phyloP scores from a whole-genome alignment of 2,113 vertebrate species.

The Cacatua alba region DNA sequence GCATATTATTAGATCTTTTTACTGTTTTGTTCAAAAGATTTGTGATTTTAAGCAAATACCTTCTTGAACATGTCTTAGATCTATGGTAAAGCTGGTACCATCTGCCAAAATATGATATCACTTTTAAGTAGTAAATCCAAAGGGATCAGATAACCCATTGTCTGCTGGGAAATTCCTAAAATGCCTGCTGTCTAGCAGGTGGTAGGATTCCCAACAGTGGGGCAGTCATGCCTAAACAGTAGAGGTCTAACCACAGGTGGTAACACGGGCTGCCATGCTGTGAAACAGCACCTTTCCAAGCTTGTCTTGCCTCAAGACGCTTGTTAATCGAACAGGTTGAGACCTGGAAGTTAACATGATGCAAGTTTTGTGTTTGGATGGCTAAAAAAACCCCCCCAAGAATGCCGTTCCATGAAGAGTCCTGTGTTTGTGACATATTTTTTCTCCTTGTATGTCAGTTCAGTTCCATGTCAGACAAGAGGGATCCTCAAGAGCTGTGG shows the following conservation, averaged over 20 bases:
- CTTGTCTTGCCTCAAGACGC: neutral
- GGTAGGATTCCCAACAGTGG: neutral
- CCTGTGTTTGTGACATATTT: rapidly evolving
- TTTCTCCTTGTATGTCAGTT: rapidly evolving
- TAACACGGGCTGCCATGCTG: neutral
- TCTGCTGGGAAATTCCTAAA: neutral
- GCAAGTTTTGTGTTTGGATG: neutral
- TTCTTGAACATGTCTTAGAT: neutral
- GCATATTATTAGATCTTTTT: neutral
- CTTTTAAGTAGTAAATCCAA: neutral
- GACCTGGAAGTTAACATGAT: neutral
- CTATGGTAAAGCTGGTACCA: neutral
- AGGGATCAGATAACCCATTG: neutral
- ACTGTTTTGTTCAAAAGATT: neutral
- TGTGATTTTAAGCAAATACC: neutral
- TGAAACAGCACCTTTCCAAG: neutral
- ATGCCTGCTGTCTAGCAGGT: neutral
- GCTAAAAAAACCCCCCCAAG: rapidly evolving
- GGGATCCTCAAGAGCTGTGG: neutral
- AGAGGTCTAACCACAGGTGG: neutral
- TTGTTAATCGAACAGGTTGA: neutral
- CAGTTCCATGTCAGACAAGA: neutral
- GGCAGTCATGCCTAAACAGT: neutral
- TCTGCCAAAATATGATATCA: neutral
- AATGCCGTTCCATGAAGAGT: neutral